phyloP scores from a whole-genome alignment of 2,113 vertebrate genomes.

The Pogona vitticeps region DNA sequence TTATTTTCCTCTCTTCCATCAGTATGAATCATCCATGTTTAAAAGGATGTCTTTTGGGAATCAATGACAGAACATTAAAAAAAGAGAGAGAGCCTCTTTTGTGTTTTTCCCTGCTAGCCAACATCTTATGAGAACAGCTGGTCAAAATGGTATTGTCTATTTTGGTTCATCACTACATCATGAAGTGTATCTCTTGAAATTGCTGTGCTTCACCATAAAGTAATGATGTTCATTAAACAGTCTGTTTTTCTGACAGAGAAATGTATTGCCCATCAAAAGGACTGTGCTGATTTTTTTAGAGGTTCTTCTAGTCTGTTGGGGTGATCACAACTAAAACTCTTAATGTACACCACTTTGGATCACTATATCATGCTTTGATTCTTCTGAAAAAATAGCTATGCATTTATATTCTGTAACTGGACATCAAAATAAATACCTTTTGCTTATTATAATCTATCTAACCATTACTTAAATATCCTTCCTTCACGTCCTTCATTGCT shows the following conservation, averaged over 20 bases:
- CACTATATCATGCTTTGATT: not conserved
- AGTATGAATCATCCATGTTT: not conserved
- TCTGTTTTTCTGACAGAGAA: not conserved
- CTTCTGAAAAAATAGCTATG: conserved; percentile 6
- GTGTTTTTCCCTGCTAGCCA: not conserved
- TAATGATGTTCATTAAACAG: not conserved
- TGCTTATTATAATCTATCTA: not conserved
- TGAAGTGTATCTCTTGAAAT: not conserved
- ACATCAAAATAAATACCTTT: not conserved
- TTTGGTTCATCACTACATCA: not conserved
- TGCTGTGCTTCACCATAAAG: not conserved
- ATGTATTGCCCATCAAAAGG: conserved; percentile 15
- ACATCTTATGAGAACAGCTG: not conserved
- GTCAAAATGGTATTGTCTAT: not conserved
- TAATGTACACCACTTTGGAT: not conserved
- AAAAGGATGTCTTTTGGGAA: not conserved
- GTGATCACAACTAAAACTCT: not conserved
- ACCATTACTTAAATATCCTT: not conserved
- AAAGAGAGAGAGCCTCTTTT: not conserved
- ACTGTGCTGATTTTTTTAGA: conserved; percentile 30
- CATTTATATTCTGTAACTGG: not conserved
- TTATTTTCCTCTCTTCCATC: no score
- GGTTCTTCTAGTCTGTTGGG: not conserved
- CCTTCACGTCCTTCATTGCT: not conserved
- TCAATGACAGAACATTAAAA: not conserved